phyloP scores from a whole-genome alignment of 1,140 invertebrate species.

The Cydia fagiglandana region DNA sequence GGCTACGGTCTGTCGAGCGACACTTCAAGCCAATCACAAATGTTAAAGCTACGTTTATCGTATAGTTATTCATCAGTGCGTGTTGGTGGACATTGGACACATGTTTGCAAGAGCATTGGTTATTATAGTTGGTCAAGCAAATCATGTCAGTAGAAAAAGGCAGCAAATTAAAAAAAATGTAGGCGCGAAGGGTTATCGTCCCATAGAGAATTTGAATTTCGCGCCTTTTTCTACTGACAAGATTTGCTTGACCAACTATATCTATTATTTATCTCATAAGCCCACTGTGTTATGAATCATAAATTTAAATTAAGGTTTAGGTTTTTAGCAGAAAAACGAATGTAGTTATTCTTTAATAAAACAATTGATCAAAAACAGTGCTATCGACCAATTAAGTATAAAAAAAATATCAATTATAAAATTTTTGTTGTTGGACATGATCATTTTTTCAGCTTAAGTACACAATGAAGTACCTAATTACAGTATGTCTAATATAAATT shows the following conservation, averaged over 20 bases:
- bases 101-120: not conserved
- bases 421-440: not conserved
- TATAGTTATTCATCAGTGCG: constrained; percentile 40
- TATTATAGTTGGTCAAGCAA: no score
- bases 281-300: not conserved
- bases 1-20: constrained; percentile 73
- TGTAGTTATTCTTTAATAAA: not conserved
- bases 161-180: no score
- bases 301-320: not conserved
- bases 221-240: no score
- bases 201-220: no score
- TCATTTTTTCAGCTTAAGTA: not conserved
- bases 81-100: constrained; percentile 34
- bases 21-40: constrained; percentile 67
- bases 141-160: no score
- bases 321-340: not conserved
- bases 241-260: no score
- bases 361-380: not conserved
- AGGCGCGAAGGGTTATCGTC: no score
- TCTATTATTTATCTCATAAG: not conserved
- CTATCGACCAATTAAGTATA: not conserved
- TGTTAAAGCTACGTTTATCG: constrained; percentile 41
- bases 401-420: not conserved
- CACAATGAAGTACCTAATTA: not conserved
- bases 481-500: not conserved